Evolutionary conservation across 2,888 invertebrate genomes (phyloP), one percentile per base, ranked within the genome.

Genomic region (Monopis laevigella): DNA sequence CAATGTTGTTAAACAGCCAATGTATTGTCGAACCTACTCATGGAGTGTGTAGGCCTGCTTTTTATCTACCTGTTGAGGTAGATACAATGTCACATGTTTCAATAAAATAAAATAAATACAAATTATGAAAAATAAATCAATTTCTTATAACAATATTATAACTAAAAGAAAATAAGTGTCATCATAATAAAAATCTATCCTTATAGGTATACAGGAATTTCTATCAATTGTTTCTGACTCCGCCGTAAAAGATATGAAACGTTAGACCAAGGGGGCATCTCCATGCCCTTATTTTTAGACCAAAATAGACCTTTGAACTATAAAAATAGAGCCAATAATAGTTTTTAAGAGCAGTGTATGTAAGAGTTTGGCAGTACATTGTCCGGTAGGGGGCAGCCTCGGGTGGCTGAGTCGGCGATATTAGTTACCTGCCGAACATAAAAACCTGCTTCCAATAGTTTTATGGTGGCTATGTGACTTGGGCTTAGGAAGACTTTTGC

Each of bases 101-200:
- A n/a, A n/a, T n/a, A n/a, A n/a, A n/a, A n/a, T n/a, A n/a, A n/a
- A n/a, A n/a, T n/a, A n/a, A n/a, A n/a, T n/a, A n/a, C n/a, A n/a
- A n/a, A n/a, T n/a, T n/a, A n/a, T n/a, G n/a, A n/a, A n/a, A n/a
- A 17, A 32, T 17, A 2, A 16, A 32, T 32, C 32, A 32, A 32
- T 17, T 16, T 7, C 32, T 17, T 32, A 32, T 32, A 32, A 32
- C 14, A 32, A 3, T 13, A 12, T 17, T 17, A 32, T 10, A 32
- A 32, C 32, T 17, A 32, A 10, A n/a, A 32, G 14, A 6, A 29
- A 2, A 32, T 17, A 17, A 32, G 14, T 17, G 17, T 32, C 32
- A 32, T 32, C 12, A 29, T 29, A 29, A 29, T 29, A 32, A 32
- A 32, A 32, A 32, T 32, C 32, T 32, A 32, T n/a, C n/a, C n/a